Base-by-base conservation (phyloP, 2,888 invertebrate genomes). In the Digitonthophagus gazella region DNA sequence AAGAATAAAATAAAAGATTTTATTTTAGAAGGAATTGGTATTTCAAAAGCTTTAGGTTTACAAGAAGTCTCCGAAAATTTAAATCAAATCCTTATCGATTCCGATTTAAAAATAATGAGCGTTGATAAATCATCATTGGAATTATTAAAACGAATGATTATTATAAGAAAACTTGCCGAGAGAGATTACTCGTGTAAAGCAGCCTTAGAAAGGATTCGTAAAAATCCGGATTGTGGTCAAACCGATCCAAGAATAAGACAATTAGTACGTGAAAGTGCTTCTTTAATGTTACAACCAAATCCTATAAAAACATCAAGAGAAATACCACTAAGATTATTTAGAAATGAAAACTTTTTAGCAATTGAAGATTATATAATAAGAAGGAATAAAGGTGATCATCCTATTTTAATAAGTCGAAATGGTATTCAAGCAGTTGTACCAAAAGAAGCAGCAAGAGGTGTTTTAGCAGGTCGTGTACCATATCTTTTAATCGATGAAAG, bases 401-500 rank as follows among this genome's bases (percentile, higher is more conserved):
- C 90, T 0, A 86, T 91, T 67, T 85, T 93, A 76, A 91, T 93
- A 57, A 87, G 91, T 76, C 91, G 92, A 74, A 89, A 89, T 76
- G 90, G 90, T 3, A 80, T 90, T 57, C 92, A 93, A 79, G 91
- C 91, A 0, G 91, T 93, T 1, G 88, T 93, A 2, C 93, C 93
- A 0, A 86, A 90, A 66, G 92, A 93, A 80, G 90, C 91, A 0
- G 89, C 91, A 67, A 86, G 91, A 28, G 88, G 89, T 15, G 92
- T 93, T 0, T 81, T 92, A 6, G 90, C 90, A 0, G 93, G 93
- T 2, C 86, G 91, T 81, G 88, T 92, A 0, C 87, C 92, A 1
- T 93, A 93, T 78, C 90, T 91, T 8, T 88, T 93, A 5, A 86
- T 93, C 2, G 92, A 93, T 75, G 93, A 93, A 80, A 88, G 86